Conservation (phyloP, 1,140 invertebrate genomes). For the Heliothis virescens region DNA sequence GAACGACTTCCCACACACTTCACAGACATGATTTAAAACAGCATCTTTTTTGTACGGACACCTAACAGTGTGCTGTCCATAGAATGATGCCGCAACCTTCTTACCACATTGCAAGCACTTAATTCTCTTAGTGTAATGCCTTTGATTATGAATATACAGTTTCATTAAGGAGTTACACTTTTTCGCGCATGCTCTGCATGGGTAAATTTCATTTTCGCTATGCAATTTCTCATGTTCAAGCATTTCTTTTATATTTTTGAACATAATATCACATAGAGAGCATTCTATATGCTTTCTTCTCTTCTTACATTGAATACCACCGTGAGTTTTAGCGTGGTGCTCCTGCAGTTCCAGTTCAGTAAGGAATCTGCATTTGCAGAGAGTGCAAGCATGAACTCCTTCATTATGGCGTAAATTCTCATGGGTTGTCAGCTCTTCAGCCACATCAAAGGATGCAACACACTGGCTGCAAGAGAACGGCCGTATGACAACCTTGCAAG, state of each 20-base stretch:
- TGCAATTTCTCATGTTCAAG: constrained; percentile 55
- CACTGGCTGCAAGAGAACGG: constrained; percentile 53
- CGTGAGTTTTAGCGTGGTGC: constrained; percentile 56
- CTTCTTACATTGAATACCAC: constrained; percentile 59
- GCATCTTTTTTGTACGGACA: constrained; percentile 44
- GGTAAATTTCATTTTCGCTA: constrained; percentile 43
- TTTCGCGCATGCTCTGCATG: constrained; percentile 57
- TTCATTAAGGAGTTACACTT: constrained; percentile 56
- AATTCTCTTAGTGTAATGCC: constrained; percentile 57
- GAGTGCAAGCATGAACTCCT: constrained; percentile 49
- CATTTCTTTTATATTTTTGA: constrained; percentile 55
- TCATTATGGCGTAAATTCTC: constrained; percentile 53
- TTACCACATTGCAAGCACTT: constrained; percentile 56
- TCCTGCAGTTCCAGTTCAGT: constrained; percentile 54
- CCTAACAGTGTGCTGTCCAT: constrained; percentile 52
- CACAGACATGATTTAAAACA: constrained; percentile 47
- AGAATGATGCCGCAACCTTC: constrained; percentile 52
- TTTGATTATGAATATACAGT: constrained; percentile 57
- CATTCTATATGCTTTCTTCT: constrained; percentile 57
- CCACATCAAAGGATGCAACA: constrained; percentile 54
- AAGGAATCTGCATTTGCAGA: constrained; percentile 58
- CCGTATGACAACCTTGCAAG: constrained; percentile 51
- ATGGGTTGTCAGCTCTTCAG: constrained; percentile 52
- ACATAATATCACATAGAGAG: constrained; percentile 57
- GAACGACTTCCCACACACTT: constrained; percentile 56